A percentile compares a stretch with the other conserved stretches of the same genome.
Conservation (phyloP, 2,797 vertebrate species). For the Takifugu ocellatus region DNA sequence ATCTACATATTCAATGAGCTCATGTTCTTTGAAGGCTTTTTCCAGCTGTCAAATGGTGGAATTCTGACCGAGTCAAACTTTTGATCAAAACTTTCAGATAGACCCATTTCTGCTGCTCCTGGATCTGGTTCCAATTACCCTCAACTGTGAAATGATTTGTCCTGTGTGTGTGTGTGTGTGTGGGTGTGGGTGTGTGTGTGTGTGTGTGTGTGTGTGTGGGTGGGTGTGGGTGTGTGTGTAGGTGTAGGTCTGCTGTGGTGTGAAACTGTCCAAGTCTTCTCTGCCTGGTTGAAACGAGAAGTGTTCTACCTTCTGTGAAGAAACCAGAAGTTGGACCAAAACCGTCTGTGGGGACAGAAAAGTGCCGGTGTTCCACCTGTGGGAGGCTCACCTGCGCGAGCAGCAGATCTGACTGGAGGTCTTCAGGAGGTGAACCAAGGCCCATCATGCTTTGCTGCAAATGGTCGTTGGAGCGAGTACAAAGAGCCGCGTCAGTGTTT, state of each 20-base stretch:
- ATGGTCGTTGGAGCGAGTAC: background rate
- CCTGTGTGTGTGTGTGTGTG: background rate
- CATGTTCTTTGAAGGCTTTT: background rate
- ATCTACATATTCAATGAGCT: background rate
- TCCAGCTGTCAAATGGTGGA: background rate
- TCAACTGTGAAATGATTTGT: conserved; percentile 1
- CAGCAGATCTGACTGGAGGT: too few species aligned
- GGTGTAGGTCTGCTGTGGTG: conserved; percentile 19
- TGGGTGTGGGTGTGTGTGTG: too few species aligned
- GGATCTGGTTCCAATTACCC: background rate
- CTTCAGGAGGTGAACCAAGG: too few species aligned
- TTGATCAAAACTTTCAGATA: background rate
- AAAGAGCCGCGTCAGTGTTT: background rate
- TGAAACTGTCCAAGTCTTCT: conserved; percentile 53
- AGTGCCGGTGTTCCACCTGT: too few species aligned
- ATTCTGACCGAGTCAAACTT: background rate
- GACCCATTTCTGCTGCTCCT: too few species aligned
- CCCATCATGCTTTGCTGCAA: too few species aligned
- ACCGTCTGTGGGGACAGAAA: too few species aligned
- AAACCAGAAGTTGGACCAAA: too few species aligned
- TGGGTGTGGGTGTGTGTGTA: background rate
- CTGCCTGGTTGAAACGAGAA: conserved; percentile 15
- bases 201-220: background rate
- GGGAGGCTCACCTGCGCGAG: too few species aligned
- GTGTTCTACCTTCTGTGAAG: too few species aligned